Evolutionary conservation across 2,797 vertebrate genomes (phyloP), one percentile per base, ranked within the genome.

Genomic region (Myotis daubentonii): DNA sequence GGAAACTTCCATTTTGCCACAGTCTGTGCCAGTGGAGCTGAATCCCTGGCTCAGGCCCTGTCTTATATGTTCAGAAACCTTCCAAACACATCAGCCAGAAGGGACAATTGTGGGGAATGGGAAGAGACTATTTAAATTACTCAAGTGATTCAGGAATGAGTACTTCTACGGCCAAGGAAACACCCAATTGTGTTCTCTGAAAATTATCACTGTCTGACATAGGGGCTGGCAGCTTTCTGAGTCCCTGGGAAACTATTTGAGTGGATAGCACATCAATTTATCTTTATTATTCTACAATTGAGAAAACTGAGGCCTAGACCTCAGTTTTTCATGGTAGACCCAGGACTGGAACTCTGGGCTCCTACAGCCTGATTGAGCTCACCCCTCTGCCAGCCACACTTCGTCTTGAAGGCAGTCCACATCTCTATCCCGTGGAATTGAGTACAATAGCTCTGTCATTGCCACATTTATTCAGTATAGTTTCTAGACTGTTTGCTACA

Each of bases 91-190:
- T 72, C 49, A 78, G 23, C 79, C 5, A 6, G 86, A 88, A 70
- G 60, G 33, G 55, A 85, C 3, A 71, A 28, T 82, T 71, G 57
- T 62, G 8, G 55, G 30, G 47, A 83, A 88, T 57, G 87, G 33
- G 10, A 92, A 49, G 80, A 87, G 70, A 81, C 33, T 83, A 91
- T 41, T 33, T 93, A 70, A 93, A 87, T 93, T 96, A 72, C 55
- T 87, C 17, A 74, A 78, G 71, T 78, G 93, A 94, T 90, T 94
- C 65, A 76, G 13, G 51, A 96, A 84, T 70, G 70, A 85, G 82
- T 66, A 78, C 38, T 68, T 89, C 9, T 47, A 71, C 68, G 3
- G 0, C 62, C 49, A 79, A 30, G 38, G 89, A 94, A 94, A 93
- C 51, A 94, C 9, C 57, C 62, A 70, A 1, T 76, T 86, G 47